Conservation (phyloP, 2,888 invertebrate genomes). For the Athalia cordata region DNA sequence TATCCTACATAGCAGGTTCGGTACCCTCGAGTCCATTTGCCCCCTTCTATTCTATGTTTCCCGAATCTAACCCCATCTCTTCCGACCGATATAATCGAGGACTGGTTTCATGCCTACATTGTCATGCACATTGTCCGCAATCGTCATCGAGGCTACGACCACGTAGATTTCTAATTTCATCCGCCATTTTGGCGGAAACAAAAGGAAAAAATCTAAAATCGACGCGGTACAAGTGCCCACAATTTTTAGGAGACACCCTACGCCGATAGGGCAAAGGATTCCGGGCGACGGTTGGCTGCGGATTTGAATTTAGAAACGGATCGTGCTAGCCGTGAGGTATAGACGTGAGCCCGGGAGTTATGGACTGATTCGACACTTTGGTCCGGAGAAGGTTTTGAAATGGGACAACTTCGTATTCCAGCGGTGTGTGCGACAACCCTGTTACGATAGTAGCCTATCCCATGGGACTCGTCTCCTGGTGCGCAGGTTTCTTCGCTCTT, state of each 20-base stretch:
- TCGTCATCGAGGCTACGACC: too few species aligned
- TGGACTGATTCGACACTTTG: constrained; percentile 43
- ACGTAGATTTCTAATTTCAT: background rate
- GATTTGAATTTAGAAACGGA: constrained; percentile 42
- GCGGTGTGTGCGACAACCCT: constrained; percentile 65
- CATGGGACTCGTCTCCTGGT: constrained; percentile 53
- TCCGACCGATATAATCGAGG: constrained; percentile 17
- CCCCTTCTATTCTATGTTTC: background rate
- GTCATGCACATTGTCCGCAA: constrained; percentile 2
- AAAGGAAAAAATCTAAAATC: background rate
- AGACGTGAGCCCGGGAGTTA: constrained; percentile 35
- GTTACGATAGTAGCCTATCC: constrained; percentile 66
- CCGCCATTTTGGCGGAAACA: background rate
- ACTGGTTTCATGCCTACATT: background rate
- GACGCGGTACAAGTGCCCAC: background rate
- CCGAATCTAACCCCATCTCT: constrained; percentile 10
- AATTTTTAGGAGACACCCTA: background rate
- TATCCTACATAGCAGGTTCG: background rate
- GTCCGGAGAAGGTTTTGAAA: constrained; percentile 21
- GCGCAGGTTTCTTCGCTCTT: constrained; percentile 38
- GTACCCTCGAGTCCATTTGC: constrained; percentile 14
- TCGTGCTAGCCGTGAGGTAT: constrained; percentile 39
- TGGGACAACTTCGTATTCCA: constrained; percentile 64
- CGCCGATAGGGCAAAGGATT: background rate
- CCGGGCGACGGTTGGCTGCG: background rate